Conservation (phyloP, 2,888 invertebrate species). For the Amphipyra tragopoginis region DNA sequence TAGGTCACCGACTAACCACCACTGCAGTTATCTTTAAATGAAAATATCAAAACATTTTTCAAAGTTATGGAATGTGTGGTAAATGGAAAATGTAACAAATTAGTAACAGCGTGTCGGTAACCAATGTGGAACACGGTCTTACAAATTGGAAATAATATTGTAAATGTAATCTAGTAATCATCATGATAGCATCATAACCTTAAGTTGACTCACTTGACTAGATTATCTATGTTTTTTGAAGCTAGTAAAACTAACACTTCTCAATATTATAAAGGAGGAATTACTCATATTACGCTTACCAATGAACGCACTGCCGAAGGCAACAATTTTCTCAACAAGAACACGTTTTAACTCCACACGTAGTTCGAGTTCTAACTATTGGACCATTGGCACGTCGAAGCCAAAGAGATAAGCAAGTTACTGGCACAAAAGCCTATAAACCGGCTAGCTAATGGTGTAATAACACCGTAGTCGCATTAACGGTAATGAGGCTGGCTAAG, state of each 20-base stretch:
- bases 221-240: too few relatives aligned
- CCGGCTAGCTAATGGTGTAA: constrained; percentile 42
- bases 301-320: too few relatives aligned
- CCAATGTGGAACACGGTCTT: too few relatives aligned
- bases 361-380: constrained; percentile 10
- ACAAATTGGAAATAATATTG: too few relatives aligned
- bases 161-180: too few relatives aligned
- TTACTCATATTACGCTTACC: too few relatives aligned
- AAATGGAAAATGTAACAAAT: not conserved
- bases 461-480: constrained; percentile 48
- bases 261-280: too few relatives aligned
- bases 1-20: constrained; percentile 6
- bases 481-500: constrained; percentile 34
- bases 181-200: too few relatives aligned
- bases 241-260: too few relatives aligned
- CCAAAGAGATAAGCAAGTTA: constrained; percentile 46
- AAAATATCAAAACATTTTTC: not conserved
- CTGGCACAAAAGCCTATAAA: constrained; percentile 33
- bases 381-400: constrained; percentile 26
- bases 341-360: not conserved
- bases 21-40: not conserved
- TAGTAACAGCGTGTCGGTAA: too few relatives aligned
- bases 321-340: not conserved
- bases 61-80: not conserved
- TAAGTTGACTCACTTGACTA: too few relatives aligned